Evolutionary conservation across 2,113 vertebrate species (phyloP).

Genomic region (Nipponia nippon): DNA sequence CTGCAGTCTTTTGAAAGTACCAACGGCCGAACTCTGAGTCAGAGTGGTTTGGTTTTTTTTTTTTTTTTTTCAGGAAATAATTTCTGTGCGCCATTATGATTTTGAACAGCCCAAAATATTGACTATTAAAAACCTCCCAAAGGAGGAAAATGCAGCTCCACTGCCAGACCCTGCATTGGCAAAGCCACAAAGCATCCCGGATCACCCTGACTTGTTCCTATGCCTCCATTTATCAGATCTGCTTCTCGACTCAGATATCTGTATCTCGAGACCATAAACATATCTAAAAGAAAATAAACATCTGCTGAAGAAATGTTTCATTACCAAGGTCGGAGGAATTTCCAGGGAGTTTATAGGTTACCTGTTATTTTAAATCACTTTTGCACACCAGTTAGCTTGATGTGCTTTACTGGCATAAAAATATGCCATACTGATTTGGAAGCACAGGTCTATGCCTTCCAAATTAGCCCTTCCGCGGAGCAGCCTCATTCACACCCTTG

Average conservation of each 20-base stretch:
- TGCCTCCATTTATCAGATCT: neutral
- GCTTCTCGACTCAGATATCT: neutral
- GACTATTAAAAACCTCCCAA: neutral
- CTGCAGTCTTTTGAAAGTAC: neutral
- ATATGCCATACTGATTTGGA: neutral
- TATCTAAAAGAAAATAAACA: neutral
- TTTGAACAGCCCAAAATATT: neutral
- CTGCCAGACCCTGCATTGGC: neutral
- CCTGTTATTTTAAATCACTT: neutral
- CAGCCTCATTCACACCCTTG: neutral
- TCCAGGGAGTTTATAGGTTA: neutral
- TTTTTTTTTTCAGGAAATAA: neutral
- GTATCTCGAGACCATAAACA: neutral
- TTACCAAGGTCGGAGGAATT: neutral
- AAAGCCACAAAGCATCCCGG: neutral
- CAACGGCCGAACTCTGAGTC: neutral
- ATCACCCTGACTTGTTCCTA: neutral
- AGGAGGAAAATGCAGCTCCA: neutral
- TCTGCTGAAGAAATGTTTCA: neutral
- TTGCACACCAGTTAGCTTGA: rapidly evolving
- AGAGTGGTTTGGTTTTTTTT: no score
- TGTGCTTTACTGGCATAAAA: neutral
- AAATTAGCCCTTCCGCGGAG: neutral
- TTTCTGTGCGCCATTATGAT: neutral
- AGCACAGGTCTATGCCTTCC: neutral